Percentiles rank a stretch among this genome's conserved stretches.
These are phyloP conservation scores for Lamprologus ornatipinnis DNA, from an alignment of 2,113 vertebrate species.

Conservation along the genomic window DNA sequence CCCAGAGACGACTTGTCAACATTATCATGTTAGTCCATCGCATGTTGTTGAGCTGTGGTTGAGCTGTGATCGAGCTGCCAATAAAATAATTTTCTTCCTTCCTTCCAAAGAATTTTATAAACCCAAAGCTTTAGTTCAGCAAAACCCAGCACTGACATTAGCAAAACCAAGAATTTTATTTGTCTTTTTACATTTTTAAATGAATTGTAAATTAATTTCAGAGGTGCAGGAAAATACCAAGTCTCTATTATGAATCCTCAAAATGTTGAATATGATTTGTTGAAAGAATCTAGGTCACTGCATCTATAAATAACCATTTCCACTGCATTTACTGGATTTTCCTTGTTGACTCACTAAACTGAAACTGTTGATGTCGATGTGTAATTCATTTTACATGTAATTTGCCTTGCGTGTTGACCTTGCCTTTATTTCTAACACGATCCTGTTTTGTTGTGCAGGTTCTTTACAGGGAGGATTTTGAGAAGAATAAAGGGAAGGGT, in stretches of 20 bases:
- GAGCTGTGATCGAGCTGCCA: not conserved
- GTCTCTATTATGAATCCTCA: not conserved
- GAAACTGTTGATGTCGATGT: not conserved
- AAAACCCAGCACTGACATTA: not conserved
- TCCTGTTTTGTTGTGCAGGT: slow-evolving; percentile 68
- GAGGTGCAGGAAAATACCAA: not conserved
- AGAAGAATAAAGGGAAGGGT: slow-evolving; percentile 94
- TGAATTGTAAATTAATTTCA: not conserved
- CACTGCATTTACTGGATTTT: not conserved
- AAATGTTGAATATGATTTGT: not conserved
- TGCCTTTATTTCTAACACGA: not conserved
- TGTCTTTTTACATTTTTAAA: not conserved
- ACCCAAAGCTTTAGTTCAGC: not conserved
- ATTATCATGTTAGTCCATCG: not conserved
- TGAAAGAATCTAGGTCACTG: not conserved
- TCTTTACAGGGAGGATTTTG: slow-evolving; percentile 95
- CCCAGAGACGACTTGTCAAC: not conserved
- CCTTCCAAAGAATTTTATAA: not conserved
- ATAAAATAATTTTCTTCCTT: not conserved
- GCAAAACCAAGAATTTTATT: not conserved
- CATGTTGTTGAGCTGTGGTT: not conserved
- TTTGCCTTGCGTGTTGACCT: not conserved
- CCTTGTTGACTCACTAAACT: not conserved
- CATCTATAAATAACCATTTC: slow-evolving; percentile 12
- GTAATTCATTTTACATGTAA: not conserved